Base-by-base conservation (phyloP, 1,140 invertebrate species). In the Pogonognathellus flavescens region DNA sequence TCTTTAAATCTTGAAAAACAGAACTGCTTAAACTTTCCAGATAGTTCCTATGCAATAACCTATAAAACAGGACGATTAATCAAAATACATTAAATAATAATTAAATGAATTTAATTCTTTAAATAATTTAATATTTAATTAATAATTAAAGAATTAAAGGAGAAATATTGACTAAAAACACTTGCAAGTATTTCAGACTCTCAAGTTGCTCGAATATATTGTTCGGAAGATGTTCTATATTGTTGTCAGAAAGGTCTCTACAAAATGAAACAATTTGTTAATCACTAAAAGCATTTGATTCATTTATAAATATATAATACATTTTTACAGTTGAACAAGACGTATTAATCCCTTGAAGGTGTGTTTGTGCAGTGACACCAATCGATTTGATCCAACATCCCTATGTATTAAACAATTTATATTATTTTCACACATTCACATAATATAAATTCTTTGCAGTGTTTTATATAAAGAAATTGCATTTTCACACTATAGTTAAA, bases 181-280 rank as follows among this genome's bases (percentile, higher is more conserved):
- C 41, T 84, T 22, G 80, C 31, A 87, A 55, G 55, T 82, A 88
- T 87, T 88, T 85, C 80, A 89, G 87, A 16, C 72, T 88, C 72
- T 94, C 93, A 83, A 96, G 90, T 55, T 94, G 92, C 87, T 94
- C 93, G 84, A 97, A 95, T 84, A 96, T 91, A 85, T 93, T 93
- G 9, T 93, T 91, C 1, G 95, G 95, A 25, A 97, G 90, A 90
- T 94, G 94, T 89, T 96, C 94, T 6, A 96, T 92, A 72, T 93
- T 90, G 90, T 97, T 97, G 89, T 95, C 94, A 83, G 95, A 95
- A 85, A 96, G 90, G 89, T 96, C 95, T 85, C 93, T 93, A 90
- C 16, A 90, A 91, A 87, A 22, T 18, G 57, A 86, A 85, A 18
- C 22, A 9, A 52, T n/a, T 18, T 18, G 83, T 18, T 10, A 82